Conservation (phyloP, 2,113 vertebrate species). For the Egretta garzetta region DNA sequence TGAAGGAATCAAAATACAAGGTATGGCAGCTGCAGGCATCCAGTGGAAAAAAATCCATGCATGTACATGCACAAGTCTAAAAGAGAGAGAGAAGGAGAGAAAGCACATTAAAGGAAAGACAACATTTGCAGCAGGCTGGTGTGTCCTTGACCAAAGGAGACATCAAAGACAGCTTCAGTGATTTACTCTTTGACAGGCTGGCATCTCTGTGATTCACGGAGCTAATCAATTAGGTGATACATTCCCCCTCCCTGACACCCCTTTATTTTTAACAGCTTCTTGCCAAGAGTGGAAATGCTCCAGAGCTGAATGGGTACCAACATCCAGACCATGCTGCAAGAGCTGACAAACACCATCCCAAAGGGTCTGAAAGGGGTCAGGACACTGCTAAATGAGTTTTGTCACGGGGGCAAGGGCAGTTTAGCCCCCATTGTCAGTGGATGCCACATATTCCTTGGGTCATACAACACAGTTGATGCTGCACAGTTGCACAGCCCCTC, state of each 20-base stretch:
- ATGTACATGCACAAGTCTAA: background rate
- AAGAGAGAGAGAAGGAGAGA: background rate
- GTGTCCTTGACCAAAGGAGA: conserved; percentile 49
- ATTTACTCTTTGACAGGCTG: conserved; percentile 63
- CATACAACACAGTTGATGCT: accelerated
- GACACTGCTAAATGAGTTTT: background rate
- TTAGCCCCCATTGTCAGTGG: background rate
- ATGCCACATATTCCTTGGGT: background rate
- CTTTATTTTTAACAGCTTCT: conserved; percentile 42
- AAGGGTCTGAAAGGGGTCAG: background rate
- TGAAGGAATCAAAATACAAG: background rate
- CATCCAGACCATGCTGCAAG: background rate
- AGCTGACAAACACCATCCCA: background rate
- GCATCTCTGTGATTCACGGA: conserved; percentile 54
- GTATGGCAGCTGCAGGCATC: background rate
- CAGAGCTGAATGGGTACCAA: background rate
- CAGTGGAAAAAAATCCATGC: background rate
- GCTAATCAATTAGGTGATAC: conserved; percentile 65
- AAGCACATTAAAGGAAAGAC: conserved; percentile 35
- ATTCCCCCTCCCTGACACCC: background rate
- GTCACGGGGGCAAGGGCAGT: background rate
- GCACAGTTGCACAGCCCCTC: background rate
- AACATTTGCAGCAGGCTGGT: background rate
- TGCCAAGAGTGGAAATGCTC: conserved; percentile 19
- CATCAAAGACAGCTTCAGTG: conserved; percentile 56